A percentile compares a stretch with the other conserved stretches of the same genome.
These are phyloP conservation scores for Pelecanus crispus DNA, from an alignment of 2,113 vertebrate genomes.

Conservation along the genomic window DNA sequence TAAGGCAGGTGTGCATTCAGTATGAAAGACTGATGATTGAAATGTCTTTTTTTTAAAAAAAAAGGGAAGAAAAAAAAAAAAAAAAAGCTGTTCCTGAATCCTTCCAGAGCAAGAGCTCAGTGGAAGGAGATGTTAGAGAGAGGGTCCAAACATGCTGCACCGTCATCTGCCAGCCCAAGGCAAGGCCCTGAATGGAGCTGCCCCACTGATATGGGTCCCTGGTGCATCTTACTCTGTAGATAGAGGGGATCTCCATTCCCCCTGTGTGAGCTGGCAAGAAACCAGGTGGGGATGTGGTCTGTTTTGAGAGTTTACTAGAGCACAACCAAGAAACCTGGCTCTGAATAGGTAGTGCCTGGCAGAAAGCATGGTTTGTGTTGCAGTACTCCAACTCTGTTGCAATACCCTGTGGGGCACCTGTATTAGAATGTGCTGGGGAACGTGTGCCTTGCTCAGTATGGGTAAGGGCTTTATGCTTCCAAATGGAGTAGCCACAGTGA, in stretches of 20 bases:
- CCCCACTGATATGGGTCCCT: neutral
- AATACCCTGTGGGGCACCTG: rapidly evolving
- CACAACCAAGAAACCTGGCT: neutral
- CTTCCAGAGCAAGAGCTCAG: neutral
- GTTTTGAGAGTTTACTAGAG: neutral
- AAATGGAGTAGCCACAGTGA: neutral
- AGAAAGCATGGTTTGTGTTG: rapidly evolving
- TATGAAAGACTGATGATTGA: neutral
- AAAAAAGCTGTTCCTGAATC: neutral
- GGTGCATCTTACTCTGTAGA: rapidly evolving
- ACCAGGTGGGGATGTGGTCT: neutral
- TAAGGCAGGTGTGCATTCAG: neutral
- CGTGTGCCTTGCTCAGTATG: rapidly evolving
- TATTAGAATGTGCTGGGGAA: neutral
- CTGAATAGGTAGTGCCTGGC: too few species aligned
- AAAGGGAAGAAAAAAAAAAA: too few species aligned
- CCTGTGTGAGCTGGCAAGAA: neutral
- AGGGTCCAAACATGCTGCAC: neutral
- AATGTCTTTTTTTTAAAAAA: neutral
- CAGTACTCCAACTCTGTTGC: rapidly evolving
- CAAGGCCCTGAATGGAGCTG: neutral
- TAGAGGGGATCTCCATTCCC: neutral
- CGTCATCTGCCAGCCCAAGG: neutral
- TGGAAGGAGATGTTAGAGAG: neutral
- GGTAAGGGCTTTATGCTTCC: rapidly evolving